Percentiles rank a stretch among this genome's conserved stretches.
These are phyloP conservation scores for Acronicta alni DNA, from an alignment of 2,888 invertebrate genomes.

Conservation along the genomic window DNA sequence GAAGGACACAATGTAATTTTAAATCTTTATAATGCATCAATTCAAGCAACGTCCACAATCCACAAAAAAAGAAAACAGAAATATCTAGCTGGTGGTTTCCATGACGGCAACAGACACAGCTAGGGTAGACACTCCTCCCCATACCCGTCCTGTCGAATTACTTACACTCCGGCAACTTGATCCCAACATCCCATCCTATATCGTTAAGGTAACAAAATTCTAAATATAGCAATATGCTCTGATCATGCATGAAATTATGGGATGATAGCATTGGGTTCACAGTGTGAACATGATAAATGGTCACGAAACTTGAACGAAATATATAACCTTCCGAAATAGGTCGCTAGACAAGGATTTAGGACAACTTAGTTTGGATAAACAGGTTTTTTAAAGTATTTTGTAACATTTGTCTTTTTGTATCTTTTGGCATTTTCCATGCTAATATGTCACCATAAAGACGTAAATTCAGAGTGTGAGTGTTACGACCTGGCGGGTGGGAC, in stretches of 20 bases:
- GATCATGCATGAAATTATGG: conserved; percentile 78
- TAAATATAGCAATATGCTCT: conserved; percentile 80
- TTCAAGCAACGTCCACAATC: no score
- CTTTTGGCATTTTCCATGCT: no score
- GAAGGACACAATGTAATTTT: no score
- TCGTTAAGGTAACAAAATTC: conserved; percentile 68
- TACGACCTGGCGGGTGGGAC: no score
- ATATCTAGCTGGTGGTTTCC: conserved; percentile 51
- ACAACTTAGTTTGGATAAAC: neutral
- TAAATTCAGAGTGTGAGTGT: no score
- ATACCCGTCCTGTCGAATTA: conserved; percentile 79
- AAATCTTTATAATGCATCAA: no score
- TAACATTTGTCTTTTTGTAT: no score
- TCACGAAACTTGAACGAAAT: conserved; percentile 44
- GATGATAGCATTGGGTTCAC: conserved; percentile 59
- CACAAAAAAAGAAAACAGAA: conserved; percentile 23
- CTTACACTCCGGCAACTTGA: conserved; percentile 73
- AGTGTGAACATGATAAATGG: conserved; percentile 53
- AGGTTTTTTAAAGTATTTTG: neutral
- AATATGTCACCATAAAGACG: no score
- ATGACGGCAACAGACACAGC: conserved; percentile 60
- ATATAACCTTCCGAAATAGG: conserved; percentile 35
- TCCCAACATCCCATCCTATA: conserved; percentile 59
- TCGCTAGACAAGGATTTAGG: conserved; percentile 25
- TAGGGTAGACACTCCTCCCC: conserved; percentile 57